Percentiles rank a stretch among this genome's conserved stretches.
Conservation (phyloP, 2,888 invertebrate species). For the Mesorhabditis sp. region DNA sequence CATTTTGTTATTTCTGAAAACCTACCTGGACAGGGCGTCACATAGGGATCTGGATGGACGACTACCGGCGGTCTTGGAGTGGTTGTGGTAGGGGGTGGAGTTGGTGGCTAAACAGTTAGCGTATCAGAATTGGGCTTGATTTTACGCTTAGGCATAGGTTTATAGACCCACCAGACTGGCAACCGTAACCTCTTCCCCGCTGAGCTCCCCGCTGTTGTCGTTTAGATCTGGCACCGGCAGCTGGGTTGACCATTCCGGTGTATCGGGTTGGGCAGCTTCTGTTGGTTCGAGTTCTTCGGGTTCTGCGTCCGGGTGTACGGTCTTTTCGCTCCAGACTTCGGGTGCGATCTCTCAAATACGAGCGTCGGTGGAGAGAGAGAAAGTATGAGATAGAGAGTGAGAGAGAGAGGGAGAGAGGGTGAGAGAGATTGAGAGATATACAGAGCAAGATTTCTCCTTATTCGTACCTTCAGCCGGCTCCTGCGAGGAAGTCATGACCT, state of each 20-base stretch:
- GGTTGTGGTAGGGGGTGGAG: background rate
- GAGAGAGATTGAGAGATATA: too few species aligned
- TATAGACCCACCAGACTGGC: background rate
- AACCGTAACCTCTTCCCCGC: background rate
- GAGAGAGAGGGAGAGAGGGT: too few species aligned
- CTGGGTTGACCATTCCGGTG: background rate
- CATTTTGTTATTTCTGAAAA: background rate
- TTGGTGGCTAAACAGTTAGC: background rate
- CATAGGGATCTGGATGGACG: background rate
- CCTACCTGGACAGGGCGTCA: constrained; percentile 3
- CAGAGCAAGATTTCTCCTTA: too few species aligned
- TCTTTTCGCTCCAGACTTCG: background rate
- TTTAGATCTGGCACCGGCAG: background rate
- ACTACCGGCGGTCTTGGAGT: background rate
- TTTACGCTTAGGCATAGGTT: background rate
- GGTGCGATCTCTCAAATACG: background rate
- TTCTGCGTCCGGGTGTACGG: background rate
- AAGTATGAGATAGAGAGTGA: too few species aligned
- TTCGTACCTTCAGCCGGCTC: too few species aligned
- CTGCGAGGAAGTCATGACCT: too few species aligned
- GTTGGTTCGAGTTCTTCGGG: constrained; percentile 2
- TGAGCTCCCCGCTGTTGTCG: constrained; percentile 3
- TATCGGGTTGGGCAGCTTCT: background rate
- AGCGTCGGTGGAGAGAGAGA: background rate
- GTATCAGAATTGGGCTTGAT: background rate